Evolutionary conservation across 2,113 vertebrate genomes (phyloP), one percentile per base, ranked within the genome.

Genomic region (Capreolus pygargus): DNA sequence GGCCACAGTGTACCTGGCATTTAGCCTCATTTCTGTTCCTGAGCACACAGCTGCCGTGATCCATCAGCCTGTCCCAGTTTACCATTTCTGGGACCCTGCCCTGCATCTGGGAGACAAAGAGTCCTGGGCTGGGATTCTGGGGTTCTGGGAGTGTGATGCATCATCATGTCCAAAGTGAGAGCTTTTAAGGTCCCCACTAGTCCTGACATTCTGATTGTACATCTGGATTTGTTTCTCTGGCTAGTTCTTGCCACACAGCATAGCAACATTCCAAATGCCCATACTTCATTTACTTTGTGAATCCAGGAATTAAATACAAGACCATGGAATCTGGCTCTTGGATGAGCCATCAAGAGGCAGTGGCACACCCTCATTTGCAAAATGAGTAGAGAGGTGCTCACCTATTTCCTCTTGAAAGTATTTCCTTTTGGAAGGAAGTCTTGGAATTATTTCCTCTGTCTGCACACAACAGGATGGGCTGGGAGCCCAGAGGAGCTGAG

Each of bases 1-100:
- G 60, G 58, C 50, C 85, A 36, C 5, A 0, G 28, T 0, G 17
- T 5, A 19, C 7, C 17, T 1, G 2, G 50, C 15, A 47, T 11
- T 12, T 1, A 5, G 85, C 4, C 25, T 64, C 33, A 1, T 85
- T 61, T 58, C 39, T 57, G 4, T 50, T 36, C 57, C 13, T 2
- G 11, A 36, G 5, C 1, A 12, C 39, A 14, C 6, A 25, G 89
- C 30, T 4, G 8, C 11, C 21, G 0, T 1, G 23, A 21, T 4
- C 2, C 23, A 2, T 21, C 36, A 76, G 39, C 23, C 6, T 8
- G 11, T 11, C 30, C 47, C 60, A 11, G 4, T 5, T 28, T 4
- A 17, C 17, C 2, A 12, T 7, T 0, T 39, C n/a, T 39, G 57
- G 45, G 50, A 13, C 1, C 16, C 57, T 12, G 39, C 21, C 45